Conservation (phyloP, 2,113 vertebrate species). For the Tenrec ecaudatus region DNA sequence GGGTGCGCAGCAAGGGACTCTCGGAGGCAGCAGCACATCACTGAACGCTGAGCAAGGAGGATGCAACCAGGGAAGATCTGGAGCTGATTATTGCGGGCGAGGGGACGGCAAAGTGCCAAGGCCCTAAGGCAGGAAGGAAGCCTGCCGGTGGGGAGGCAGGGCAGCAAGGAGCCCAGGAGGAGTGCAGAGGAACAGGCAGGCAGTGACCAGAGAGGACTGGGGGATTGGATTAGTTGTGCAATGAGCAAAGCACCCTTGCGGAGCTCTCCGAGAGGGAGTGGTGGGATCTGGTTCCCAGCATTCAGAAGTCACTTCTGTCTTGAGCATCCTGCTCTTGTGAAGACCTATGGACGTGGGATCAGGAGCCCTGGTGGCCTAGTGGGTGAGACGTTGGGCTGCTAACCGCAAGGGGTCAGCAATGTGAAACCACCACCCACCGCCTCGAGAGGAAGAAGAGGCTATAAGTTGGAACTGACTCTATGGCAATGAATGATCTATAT, state of each 20-base stretch:
- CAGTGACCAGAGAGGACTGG: not conserved
- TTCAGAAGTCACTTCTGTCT: not conserved
- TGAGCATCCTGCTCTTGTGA: too few species aligned
- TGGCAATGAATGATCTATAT: too few species aligned
- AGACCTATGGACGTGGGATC: too few species aligned
- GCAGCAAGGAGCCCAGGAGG: accelerated
- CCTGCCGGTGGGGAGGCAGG: not conserved
- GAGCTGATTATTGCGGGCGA: not conserved
- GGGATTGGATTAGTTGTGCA: not conserved
- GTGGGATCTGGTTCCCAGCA: not conserved
- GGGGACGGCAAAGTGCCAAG: too few species aligned
- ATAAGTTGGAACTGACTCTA: too few species aligned
- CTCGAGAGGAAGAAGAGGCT: too few species aligned
- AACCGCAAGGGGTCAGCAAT: too few species aligned
- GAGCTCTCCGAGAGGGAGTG: not conserved
- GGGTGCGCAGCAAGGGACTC: not conserved
- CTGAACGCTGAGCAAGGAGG: not conserved
- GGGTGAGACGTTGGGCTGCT: too few species aligned
- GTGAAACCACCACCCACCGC: too few species aligned
- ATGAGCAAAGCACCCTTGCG: not conserved
- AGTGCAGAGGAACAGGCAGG: not conserved
- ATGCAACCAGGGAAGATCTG: not conserved
- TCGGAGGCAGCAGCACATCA: not conserved
- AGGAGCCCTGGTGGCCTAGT: too few species aligned
- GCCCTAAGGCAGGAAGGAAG: not conserved